These are phyloP conservation scores for Hemaris fuciformis DNA, from an alignment of 2,888 invertebrate species.

Conservation along the genomic window DNA sequence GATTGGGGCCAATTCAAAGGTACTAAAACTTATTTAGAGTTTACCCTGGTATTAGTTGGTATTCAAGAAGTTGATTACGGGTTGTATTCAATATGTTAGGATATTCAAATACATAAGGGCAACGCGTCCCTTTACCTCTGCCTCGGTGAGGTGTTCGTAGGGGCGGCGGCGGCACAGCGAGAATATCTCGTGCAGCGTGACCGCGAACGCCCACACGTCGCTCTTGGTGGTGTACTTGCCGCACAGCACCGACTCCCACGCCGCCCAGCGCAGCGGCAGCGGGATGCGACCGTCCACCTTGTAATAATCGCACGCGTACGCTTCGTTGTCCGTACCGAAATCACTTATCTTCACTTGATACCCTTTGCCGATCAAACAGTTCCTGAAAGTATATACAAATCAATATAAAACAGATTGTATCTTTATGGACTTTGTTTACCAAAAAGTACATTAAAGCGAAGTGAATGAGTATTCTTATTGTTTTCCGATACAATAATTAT, in stretches of 20 bases:
- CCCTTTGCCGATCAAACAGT: conserved; percentile 91
- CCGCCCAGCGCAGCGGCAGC: conserved; percentile 94
- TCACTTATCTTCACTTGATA: conserved; percentile 92
- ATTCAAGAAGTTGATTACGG: too few species aligned
- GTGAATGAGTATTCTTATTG: too few species aligned
- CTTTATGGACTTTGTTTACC: too few species aligned
- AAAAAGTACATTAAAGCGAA: too few species aligned
- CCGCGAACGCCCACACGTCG: conserved; percentile 95
- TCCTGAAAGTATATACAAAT: conserved; percentile 72
- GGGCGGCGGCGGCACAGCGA: conserved; percentile 89
- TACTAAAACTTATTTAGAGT: too few species aligned
- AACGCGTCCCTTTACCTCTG: conserved; percentile 86
- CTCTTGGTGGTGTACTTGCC: conserved; percentile 94
- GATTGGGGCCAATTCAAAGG: not conserved
- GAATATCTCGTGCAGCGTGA: conserved; percentile 93
- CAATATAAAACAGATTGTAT: not conserved
- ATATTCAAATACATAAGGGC: too few species aligned
- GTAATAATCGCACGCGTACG: conserved; percentile 91
- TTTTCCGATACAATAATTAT: too few species aligned
- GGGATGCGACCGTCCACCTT: conserved; percentile 88
- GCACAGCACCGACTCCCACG: conserved; percentile 91
- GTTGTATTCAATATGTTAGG: too few species aligned
- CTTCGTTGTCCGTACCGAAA: conserved; percentile 91
- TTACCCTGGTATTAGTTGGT: too few species aligned
- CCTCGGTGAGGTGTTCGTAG: conserved; percentile 87